Evolutionary conservation across 2,888 invertebrate genomes (phyloP).

Genomic region (Drosophila pegasa): DNA sequence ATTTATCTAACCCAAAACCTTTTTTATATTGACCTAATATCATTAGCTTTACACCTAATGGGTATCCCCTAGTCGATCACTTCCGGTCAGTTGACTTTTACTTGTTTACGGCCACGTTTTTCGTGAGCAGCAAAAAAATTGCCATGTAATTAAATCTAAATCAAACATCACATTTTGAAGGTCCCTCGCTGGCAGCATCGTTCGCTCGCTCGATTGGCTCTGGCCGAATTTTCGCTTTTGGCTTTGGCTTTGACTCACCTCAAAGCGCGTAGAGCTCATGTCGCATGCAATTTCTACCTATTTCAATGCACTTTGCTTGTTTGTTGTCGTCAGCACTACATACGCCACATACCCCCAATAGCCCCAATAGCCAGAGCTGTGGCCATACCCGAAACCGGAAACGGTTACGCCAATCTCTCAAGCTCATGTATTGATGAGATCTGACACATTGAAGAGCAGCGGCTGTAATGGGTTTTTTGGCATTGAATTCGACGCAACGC

Average conservation of each 20-base stretch:
- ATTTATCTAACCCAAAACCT: no score
- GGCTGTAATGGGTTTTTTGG: slow-evolving; percentile 74
- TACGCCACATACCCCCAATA: slow-evolving; percentile 15
- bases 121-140: slow-evolving; percentile 38
- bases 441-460: slow-evolving; percentile 60
- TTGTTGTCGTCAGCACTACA: slow-evolving; percentile 43
- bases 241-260: slow-evolving; percentile 67
- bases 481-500: slow-evolving; percentile 60
- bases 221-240: slow-evolving; percentile 58
- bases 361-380: slow-evolving; percentile 9
- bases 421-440: slow-evolving; percentile 71
- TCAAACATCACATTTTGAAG: slow-evolving; percentile 80
- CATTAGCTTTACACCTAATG: neutral
- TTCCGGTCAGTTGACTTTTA: neutral
- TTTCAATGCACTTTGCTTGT: slow-evolving; percentile 34
- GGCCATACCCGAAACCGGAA: slow-evolving; percentile 58
- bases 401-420: slow-evolving; percentile 71
- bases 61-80: slow-evolving; percentile 8
- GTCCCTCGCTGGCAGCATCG: slow-evolving; percentile 55
- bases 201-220: slow-evolving; percentile 76
- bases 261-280: slow-evolving; percentile 34
- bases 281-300: slow-evolving; percentile 56
- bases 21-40: no score
- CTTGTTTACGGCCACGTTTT: slow-evolving; percentile 44
- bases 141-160: slow-evolving; percentile 81